A percentile compares a stretch with the other conserved stretches of the same genome.
phyloP scores from a whole-genome alignment of 2,113 vertebrate species.

The Seriola dumerili region DNA sequence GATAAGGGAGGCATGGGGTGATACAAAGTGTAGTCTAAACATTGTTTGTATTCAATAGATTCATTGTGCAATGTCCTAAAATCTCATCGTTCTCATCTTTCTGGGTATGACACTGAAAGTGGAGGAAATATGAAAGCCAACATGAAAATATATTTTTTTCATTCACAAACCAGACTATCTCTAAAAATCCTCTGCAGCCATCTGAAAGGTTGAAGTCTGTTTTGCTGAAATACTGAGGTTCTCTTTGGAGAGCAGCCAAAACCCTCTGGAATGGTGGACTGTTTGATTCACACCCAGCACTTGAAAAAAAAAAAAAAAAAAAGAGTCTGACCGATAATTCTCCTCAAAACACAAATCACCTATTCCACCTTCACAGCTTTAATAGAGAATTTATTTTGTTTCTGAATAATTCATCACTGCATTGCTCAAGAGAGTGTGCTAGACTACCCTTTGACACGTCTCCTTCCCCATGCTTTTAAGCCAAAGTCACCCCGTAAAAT shows the following conservation, averaged over 20 bases:
- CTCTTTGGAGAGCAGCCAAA: conserved; percentile 24
- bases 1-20: neutral
- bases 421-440: conserved; percentile 5
- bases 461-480: conserved; percentile 44
- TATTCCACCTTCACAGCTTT: conserved; percentile 51
- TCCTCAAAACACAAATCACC: conserved; percentile 53
- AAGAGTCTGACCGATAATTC: conserved; percentile 50
- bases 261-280: conserved; percentile 10
- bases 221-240: conserved; percentile 43
- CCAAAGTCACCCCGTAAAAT: conserved; percentile 64
- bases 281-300: conserved; percentile 13
- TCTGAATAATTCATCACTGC: conserved; percentile 67
- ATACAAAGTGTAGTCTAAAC: neutral
- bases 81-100: neutral
- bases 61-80: neutral
- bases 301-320: conserved; percentile 12
- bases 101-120: neutral
- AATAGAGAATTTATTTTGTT: conserved; percentile 44
- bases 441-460: conserved; percentile 38
- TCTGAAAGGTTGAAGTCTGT: neutral
- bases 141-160: neutral
- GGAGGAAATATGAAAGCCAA: neutral
- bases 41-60: neutral
- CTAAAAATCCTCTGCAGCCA: neutral
- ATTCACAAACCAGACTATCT: neutral